phyloP scores from a whole-genome alignment of 1,140 invertebrate species.

The Dendrolimus punctatus region DNA sequence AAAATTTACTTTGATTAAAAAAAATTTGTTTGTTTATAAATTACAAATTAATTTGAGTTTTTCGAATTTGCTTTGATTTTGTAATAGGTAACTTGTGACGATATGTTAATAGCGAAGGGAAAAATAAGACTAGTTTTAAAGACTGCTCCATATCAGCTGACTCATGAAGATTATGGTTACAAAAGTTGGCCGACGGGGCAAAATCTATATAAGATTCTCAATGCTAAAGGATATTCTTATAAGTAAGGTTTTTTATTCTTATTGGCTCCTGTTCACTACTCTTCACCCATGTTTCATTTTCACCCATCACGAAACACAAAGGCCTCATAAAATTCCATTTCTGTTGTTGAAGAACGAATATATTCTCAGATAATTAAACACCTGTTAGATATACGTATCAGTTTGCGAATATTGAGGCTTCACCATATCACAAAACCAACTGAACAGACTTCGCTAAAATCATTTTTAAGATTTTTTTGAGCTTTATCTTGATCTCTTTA shows the following conservation, averaged over 20 bases:
- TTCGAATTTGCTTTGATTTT: no score
- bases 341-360: background rate
- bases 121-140: background rate
- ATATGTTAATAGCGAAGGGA: conserved; percentile 1
- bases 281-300: background rate
- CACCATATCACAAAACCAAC: background rate
- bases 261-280: background rate
- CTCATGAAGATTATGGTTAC: conserved; percentile 3
- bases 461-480: no score
- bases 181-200: conserved; percentile 6
- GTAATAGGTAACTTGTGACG: background rate
- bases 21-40: no score
- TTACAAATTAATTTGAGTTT: no score
- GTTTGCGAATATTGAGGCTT: no score
- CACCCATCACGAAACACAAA: conserved; percentile 1
- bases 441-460: conserved; percentile 4
- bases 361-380: background rate
- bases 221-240: conserved; percentile 7
- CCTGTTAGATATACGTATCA: background rate
- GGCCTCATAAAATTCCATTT: background rate
- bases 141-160: background rate
- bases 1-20: no score
- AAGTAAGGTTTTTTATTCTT: conserved; percentile 3
- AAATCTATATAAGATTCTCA: conserved; percentile 11
- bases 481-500: no score